Base-by-base conservation (phyloP, 30 jellyfish, hydroid and myxozoan species). In the Mastigias papua region DNA sequence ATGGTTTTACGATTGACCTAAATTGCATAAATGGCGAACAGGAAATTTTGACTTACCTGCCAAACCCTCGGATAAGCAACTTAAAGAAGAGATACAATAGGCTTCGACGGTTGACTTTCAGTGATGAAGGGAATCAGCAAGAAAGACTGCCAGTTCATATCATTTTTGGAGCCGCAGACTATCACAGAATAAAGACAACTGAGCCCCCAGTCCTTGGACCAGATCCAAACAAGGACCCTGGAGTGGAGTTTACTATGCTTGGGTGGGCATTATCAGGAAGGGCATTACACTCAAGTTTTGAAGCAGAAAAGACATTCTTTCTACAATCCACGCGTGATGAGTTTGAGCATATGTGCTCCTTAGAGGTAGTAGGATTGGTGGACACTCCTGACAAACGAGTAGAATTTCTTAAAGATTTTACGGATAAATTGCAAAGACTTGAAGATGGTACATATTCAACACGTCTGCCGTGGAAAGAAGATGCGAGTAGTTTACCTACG, bases 191-290 rank as follows among this genome's bases (percentile, higher is more conserved):
- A 22, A 81, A 48, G 76, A 32, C 84, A 23, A 67, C 86, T 7
- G 91, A 81, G 75, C 91, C 57, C 28, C 88, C 76, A 66, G 66
- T 81, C 29, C 75, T 81, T 30, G 91, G 91, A 34, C 88, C 85
- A 64, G 58, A 81, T 48, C 86, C 74, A 9, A 33, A 81, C 79
- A 34, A 42, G 93, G 82, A 78, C 23, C 96, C 95, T 30, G 86
- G 63, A 19, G 97, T 92, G 4, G 96, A 90, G 64, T 22, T 48
- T 49, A 90, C 97, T 25, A 58, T 57, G 74, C 75, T 90, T 82
- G 96, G 97, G 27, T 90, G 96, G 97, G 70, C 92, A 63, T 68
- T 81, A 57, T 29, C 58, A 15, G 91, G 91, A 63, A 68, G 66
- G 42, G 42, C 91, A 29, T 30, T 68, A 28, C 50, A 33, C 64